Evolutionary conservation across 2,797 vertebrate genomes (phyloP).

Genomic region (Takifugu rubripes): DNA sequence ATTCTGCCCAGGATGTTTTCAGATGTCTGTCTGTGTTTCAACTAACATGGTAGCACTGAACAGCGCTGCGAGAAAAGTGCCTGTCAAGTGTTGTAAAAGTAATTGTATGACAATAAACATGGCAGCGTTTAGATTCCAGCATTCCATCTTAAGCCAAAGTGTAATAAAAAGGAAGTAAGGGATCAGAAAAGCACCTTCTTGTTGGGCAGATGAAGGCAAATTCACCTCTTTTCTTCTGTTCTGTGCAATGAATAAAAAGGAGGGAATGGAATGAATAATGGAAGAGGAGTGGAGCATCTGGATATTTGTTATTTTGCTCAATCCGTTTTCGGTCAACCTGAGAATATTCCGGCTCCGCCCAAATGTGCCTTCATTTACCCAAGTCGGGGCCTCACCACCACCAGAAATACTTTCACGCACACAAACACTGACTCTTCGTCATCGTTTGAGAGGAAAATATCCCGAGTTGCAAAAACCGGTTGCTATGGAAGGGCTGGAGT

Average conservation of each 20-base stretch:
- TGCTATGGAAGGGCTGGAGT: too few species aligned
- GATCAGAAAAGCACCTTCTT: too few species aligned
- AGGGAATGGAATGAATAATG: constrained; percentile 5
- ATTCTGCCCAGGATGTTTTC: constrained; percentile 18
- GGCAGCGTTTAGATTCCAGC: neutral
- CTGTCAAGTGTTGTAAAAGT: constrained; percentile 21
- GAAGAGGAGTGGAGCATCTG: neutral
- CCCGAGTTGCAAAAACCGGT: too few species aligned
- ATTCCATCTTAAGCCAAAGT: too few species aligned
- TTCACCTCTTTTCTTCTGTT: too few species aligned
- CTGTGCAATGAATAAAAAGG: constrained; percentile 14
- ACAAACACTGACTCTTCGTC: neutral
- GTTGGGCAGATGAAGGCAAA: too few species aligned
- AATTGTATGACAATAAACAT: constrained; percentile 26
- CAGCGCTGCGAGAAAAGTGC: constrained; percentile 16
- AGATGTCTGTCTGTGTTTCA: constrained; percentile 6
- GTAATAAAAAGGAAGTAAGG: too few species aligned
- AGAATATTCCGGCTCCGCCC: neutral
- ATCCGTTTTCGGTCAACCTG: neutral
- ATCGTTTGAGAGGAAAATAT: too few species aligned
- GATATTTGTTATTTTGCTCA: constrained; percentile 8
- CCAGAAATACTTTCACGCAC: neutral
- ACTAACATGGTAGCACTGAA: constrained; percentile 10
- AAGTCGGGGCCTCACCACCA: neutral
- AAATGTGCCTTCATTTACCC: constrained; percentile 9